phyloP scores from a whole-genome alignment of 2,888 invertebrate genomes.

The Matsumyia berberina region DNA sequence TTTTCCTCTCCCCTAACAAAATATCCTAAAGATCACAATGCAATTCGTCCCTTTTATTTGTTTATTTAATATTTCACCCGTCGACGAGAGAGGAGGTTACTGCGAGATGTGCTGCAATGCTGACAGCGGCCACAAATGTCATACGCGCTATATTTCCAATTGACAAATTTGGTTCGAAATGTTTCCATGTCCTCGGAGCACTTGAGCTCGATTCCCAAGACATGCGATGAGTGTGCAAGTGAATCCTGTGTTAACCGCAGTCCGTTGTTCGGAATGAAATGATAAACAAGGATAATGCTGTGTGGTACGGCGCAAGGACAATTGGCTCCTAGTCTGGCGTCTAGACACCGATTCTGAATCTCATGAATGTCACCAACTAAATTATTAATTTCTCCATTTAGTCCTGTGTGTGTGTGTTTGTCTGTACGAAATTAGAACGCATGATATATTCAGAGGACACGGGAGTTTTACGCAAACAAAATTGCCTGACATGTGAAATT shows the following conservation, averaged over 20 bases:
- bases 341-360: slow-evolving; percentile 68
- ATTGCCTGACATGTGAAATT: slow-evolving; percentile 71
- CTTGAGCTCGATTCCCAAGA: slow-evolving; percentile 62
- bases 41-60: slow-evolving; percentile 52
- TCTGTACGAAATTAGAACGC: slow-evolving; percentile 62
- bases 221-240: slow-evolving; percentile 35
- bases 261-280: slow-evolving; percentile 48
- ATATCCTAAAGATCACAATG: slow-evolving; percentile 26
- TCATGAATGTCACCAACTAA: slow-evolving; percentile 67
- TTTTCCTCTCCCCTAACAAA: slow-evolving; percentile 20
- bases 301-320: slow-evolving; percentile 61
- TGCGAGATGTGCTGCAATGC: slow-evolving; percentile 47
- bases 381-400: slow-evolving; percentile 57
- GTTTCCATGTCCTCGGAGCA: slow-evolving; percentile 47
- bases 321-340: slow-evolving; percentile 75
- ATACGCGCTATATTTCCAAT: slow-evolving; percentile 58
- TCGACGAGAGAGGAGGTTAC: slow-evolving; percentile 19
- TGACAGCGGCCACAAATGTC: slow-evolving; percentile 72
- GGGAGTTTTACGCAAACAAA: slow-evolving; percentile 61
- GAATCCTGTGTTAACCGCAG: slow-evolving; percentile 60
- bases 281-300: slow-evolving; percentile 72
- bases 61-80: slow-evolving; percentile 73
- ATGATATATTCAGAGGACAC: slow-evolving; percentile 49
- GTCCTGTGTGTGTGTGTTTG: slow-evolving; percentile 3
- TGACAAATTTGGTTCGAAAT: slow-evolving; percentile 64